Base-by-base conservation (phyloP, 2,113 vertebrate genomes). In the Gasterosteus aculeatus region DNA sequence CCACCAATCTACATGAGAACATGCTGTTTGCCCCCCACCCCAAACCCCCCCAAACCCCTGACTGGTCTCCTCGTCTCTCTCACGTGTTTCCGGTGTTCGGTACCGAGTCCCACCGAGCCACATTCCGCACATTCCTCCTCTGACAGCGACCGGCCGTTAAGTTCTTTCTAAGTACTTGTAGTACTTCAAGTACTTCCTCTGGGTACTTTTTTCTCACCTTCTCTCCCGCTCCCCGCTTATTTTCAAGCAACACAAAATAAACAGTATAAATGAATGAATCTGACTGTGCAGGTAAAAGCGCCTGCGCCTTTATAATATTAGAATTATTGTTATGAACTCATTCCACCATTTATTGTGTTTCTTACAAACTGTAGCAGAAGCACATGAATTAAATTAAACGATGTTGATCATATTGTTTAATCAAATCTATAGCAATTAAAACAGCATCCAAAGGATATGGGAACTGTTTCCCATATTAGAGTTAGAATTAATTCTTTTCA, bases 181-280 rank as follows among this genome's bases (percentile, higher is more conserved):
- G 33, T 33, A 33, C 33, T 35, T 35, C 33, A 35, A 35, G 33
- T 35, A 35, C 33, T 35, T 35, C 33, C 5, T 5, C 33, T 35
- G 33, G 33, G 33, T 35, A 3, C 33, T 35, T 35, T 46, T 35
- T 15, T 4, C 83, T 85, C 78, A 88, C 86, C 87, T 68, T 0
- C 4, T 59, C 7, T 41, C 33, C 42, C 11, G 16, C 71, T 35
- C 1, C 16, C 1, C 26, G 38, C 29, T 38, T 38, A 38, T 38
- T 38, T 38, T 38, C 35, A 38, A 38, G 35, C 35, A 38, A 38
- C 0, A 38, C 35, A 38, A 38, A 38, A 38, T 38, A 6, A 38
- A 38, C 35, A 5, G 7, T 38, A 38, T 38, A 1, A 38, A 38
- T 38, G 6, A 38, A 38, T 38, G 35, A 38, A 38, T 38, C 35